Evolutionary conservation across 1,140 invertebrate species (phyloP).

Genomic region (Sycophila sp.): DNA sequence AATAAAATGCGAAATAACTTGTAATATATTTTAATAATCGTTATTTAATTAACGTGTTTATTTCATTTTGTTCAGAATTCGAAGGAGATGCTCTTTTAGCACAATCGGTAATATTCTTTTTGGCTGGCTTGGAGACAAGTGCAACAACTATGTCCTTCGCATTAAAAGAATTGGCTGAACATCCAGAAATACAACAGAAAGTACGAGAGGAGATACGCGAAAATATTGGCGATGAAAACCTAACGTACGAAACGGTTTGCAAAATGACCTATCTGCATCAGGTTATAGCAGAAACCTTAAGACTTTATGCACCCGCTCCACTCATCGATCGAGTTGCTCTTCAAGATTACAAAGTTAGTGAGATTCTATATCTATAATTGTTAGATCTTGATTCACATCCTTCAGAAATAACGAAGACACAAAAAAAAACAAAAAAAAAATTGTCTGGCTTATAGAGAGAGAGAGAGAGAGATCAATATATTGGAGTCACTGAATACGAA

Average conservation of each 20-base stretch:
- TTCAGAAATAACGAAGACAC: too few species aligned
- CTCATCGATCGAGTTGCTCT: conserved; percentile 64
- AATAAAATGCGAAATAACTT: too few species aligned
- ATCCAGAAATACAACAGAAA: conserved; percentile 53
- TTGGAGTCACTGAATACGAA: too few species aligned
- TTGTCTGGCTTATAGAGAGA: too few species aligned
- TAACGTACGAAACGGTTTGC: conserved; percentile 45
- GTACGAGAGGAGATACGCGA: conserved; percentile 69
- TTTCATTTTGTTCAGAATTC: neutral
- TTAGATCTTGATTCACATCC: neutral
- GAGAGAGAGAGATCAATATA: too few species aligned
- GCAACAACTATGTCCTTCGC: conserved; percentile 59
- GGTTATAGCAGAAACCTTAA: conserved; percentile 55
- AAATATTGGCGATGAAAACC: conserved; percentile 43
- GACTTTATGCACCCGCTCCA: conserved; percentile 70
- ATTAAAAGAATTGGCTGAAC: conserved; percentile 58
- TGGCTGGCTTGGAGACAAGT: conserved; percentile 69
- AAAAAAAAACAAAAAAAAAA: too few species aligned
- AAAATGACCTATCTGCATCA: conserved; percentile 52
- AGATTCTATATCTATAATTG: neutral
- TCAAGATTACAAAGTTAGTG: conserved; percentile 52
- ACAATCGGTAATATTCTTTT: conserved; percentile 58
- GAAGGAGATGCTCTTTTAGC: conserved; percentile 45
- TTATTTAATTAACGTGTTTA: too few species aligned
- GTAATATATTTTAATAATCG: too few species aligned